phyloP scores from a whole-genome alignment of 1,140 invertebrate species.

The Drusus annulatus region DNA sequence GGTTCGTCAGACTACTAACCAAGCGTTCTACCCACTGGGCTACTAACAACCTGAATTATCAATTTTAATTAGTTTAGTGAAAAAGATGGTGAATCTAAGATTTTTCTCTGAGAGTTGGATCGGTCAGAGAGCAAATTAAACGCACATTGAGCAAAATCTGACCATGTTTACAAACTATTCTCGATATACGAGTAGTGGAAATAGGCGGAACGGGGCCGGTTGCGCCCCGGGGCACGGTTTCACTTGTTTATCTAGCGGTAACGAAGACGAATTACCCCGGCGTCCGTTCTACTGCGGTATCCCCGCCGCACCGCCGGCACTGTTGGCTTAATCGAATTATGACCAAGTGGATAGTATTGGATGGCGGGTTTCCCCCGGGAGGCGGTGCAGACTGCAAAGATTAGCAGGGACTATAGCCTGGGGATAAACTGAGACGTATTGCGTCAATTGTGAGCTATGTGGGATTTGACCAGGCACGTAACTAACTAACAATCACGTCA shows the following conservation, averaged over 20 bases:
- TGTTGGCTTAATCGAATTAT: constrained; percentile 19
- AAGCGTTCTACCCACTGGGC: no score
- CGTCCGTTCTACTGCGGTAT: not conserved
- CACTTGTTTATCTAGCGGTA: constrained; percentile 24
- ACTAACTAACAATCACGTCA: no score
- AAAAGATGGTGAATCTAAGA: no score
- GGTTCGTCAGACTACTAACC: no score
- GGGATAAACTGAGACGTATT: not conserved
- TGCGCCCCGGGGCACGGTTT: constrained; percentile 6
- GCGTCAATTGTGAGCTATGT: not conserved
- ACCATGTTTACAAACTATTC: not conserved
- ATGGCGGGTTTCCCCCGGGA: not conserved
- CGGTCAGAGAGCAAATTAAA: no score
- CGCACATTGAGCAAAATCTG: not conserved
- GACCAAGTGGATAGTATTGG: not conserved
- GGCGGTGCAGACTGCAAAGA: not conserved
- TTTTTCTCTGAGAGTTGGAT: no score
- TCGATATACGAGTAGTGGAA: no score
- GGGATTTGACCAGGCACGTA: no score
- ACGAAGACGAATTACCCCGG: constrained; percentile 19
- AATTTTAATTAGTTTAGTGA: no score
- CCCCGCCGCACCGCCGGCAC: not conserved
- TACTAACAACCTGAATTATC: no score
- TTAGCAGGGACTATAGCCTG: not conserved
- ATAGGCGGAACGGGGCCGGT: not conserved